Evolutionary conservation across 2,113 vertebrate genomes (phyloP).

Genomic region (Pholis gunnellus): DNA sequence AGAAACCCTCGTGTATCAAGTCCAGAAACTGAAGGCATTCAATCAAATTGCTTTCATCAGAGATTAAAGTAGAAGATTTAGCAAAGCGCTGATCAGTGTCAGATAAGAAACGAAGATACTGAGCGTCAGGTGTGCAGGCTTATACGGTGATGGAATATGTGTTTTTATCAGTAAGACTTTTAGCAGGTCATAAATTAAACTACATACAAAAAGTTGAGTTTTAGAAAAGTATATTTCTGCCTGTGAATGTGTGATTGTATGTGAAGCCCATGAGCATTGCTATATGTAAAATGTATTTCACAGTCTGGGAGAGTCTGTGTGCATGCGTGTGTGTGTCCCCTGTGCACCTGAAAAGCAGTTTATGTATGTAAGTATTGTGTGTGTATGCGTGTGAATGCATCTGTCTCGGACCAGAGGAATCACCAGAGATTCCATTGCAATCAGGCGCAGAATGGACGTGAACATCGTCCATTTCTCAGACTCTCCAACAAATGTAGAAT

Average conservation of each 20-base stretch:
- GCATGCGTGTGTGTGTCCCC: neutral
- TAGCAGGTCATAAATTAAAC: conserved; percentile 23
- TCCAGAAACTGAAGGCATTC: conserved; percentile 4
- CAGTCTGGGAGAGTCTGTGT: neutral
- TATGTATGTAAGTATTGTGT: neutral
- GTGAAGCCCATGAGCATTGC: conserved; percentile 2
- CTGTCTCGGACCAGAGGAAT: conserved; percentile 15
- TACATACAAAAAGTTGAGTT: neutral
- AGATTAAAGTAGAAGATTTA: conserved; percentile 36
- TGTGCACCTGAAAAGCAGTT: neutral
- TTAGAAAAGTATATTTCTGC: neutral
- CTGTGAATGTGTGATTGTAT: conserved; percentile 9
- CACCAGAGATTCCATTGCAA: conserved; percentile 63
- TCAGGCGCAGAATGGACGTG: conserved; percentile 50
- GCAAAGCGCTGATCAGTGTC: neutral
- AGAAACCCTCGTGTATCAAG: neutral
- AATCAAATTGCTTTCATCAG: neutral
- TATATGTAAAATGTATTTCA: conserved; percentile 20
- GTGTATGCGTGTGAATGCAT: conserved; percentile 1
- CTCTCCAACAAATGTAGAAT: conserved; percentile 49
- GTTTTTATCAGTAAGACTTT: conserved; percentile 32
- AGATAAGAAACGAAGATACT: conserved; percentile 16
- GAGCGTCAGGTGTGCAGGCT: conserved; percentile 19
- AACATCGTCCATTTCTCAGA: conserved; percentile 30
- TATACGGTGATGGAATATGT: conserved; percentile 36